Evolutionary conservation across 2,888 invertebrate genomes (phyloP).

Genomic region (Nemurella pictetii): DNA sequence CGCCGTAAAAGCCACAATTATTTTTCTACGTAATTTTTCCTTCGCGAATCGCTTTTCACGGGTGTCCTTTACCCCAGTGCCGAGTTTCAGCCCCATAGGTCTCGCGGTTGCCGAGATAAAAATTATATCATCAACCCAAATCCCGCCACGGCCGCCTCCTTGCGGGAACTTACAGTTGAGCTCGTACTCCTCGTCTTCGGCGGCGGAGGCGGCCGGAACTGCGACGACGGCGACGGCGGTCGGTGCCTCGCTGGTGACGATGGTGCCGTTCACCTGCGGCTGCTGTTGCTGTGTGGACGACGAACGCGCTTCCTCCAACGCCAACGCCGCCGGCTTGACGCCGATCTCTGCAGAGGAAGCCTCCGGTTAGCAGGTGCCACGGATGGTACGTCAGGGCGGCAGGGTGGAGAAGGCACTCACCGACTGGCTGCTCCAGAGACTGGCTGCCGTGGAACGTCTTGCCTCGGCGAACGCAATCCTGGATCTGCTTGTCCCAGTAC

Average conservation of each 20-base stretch:
- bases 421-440: neutral
- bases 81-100: no score
- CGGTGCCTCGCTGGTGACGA: constrained; percentile 34
- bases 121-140: no score
- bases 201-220: neutral
- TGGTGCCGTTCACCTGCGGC: constrained; percentile 38
- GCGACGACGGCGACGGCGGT: neutral
- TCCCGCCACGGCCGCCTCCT: neutral
- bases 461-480: constrained; percentile 73
- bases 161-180: neutral
- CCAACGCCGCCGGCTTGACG: neutral
- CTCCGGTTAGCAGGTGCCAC: neutral
- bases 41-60: no score
- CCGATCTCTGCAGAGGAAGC: neutral
- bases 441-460: constrained; percentile 41
- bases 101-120: no score
- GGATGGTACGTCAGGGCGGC: neutral
- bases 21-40: neutral
- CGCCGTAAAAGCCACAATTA: neutral
- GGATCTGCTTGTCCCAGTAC: constrained; percentile 73
- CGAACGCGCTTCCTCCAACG: neutral
- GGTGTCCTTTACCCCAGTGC: no score
- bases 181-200: constrained; percentile 27
- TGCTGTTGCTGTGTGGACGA: constrained; percentile 42
- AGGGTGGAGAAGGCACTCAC: neutral